Evolutionary conservation across 2,797 vertebrate species (phyloP).

Genomic region (Syncerus caffer): DNA sequence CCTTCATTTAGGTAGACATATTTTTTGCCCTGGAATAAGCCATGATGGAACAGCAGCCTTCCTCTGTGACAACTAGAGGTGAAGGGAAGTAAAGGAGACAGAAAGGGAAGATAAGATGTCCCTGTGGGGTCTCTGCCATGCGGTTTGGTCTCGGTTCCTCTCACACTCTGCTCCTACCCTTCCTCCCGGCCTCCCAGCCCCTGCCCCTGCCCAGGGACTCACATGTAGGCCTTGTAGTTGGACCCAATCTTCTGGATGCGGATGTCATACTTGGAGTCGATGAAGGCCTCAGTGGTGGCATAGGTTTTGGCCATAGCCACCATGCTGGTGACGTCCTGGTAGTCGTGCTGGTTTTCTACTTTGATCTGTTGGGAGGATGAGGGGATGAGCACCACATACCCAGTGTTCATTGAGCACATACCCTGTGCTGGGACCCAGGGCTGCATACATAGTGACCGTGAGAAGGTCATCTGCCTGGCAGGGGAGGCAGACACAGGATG

Average conservation of each 20-base stretch:
- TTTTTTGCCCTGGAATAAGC: neutral
- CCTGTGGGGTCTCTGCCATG: neutral
- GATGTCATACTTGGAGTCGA: conserved; percentile 97
- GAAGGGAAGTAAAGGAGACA: neutral
- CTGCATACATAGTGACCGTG: neutral
- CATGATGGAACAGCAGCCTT: neutral
- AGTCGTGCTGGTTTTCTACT: conserved; percentile 94
- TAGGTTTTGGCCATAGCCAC: conserved; percentile 96
- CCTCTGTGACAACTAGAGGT: neutral
- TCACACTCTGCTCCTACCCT: neutral
- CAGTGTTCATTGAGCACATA: rapidly evolving
- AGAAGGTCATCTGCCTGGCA: neutral
- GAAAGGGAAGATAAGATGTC: neutral
- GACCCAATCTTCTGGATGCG: conserved; percentile 97
- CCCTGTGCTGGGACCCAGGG: neutral
- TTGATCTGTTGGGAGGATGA: conserved; percentile 87
- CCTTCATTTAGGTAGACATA: neutral
- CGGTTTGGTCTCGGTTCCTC: rapidly evolving
- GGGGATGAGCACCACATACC: neutral
- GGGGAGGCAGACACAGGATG: neutral
- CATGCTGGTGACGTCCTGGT: conserved; percentile 96
- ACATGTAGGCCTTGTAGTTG: conserved; percentile 99
- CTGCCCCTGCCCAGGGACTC: conserved; percentile 75
- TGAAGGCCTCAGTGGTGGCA: conserved; percentile 92
- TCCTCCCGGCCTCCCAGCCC: rapidly evolving